phyloP scores from a whole-genome alignment of 2,113 vertebrate genomes.

The Marcusenius ussheri region DNA sequence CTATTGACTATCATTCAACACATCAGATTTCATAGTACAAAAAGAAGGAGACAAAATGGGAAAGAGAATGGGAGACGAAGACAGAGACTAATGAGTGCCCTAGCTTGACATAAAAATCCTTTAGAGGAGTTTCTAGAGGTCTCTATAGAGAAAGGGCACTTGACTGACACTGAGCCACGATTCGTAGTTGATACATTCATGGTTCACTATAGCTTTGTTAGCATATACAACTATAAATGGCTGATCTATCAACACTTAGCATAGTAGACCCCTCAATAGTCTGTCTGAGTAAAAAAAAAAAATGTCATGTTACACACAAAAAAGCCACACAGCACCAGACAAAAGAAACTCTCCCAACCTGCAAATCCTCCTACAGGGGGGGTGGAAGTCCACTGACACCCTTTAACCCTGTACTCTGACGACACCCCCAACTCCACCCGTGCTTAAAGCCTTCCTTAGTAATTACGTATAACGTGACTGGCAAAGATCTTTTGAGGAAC shows the following conservation, averaged over 20 bases:
- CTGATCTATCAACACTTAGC: not conserved
- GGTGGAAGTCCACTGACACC: conserved; percentile 6
- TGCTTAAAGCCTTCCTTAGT: conserved; percentile 15
- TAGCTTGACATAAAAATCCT: not conserved
- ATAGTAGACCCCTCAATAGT: not conserved
- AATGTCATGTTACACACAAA: not conserved
- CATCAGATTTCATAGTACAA: not conserved
- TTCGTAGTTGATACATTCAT: not conserved
- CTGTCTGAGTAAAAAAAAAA: not conserved
- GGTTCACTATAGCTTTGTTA: not conserved
- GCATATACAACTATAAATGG: not conserved
- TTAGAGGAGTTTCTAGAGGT: not conserved
- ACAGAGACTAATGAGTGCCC: not conserved
- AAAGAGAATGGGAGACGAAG: not conserved
- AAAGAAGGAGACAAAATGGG: not conserved
- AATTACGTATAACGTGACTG: conserved; percentile 19
- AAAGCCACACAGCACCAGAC: not conserved
- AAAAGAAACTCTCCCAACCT: conserved; percentile 6
- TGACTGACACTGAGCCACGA: not conserved
- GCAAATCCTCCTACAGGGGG: not conserved
- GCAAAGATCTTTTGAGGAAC: not conserved
- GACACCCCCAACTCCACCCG: not conserved
- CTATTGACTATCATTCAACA: not conserved
- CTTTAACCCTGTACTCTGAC: conserved; percentile 14
- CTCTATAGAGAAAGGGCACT: not conserved